Evolutionary conservation across 1,140 invertebrate species (phyloP).

Genomic region (Sycobia sp.): DNA sequence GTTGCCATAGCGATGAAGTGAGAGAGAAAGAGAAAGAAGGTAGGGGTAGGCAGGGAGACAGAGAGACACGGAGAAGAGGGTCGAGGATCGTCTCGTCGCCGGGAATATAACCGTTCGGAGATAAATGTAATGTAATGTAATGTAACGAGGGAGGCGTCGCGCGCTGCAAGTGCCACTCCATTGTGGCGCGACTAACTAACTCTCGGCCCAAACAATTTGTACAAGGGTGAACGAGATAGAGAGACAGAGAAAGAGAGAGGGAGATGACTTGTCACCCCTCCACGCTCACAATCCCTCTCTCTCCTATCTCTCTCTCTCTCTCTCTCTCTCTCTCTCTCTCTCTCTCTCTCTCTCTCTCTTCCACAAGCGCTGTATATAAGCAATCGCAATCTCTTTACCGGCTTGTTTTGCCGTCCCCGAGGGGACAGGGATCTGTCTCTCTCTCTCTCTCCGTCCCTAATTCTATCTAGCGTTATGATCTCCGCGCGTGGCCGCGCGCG

Average conservation of each 20-base stretch:
- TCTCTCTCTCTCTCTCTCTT: too few relatives aligned
- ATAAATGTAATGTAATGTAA: slow-evolving; percentile 58
- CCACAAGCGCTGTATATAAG: neutral
- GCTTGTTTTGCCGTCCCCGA: slow-evolving; percentile 33
- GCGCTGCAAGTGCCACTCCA: slow-evolving; percentile 55
- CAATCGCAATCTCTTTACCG: slow-evolving; percentile 48
- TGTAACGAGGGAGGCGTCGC: slow-evolving; percentile 53
- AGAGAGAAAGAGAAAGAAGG: too few relatives aligned
- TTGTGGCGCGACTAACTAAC: slow-evolving; percentile 58
- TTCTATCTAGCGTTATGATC: neutral
- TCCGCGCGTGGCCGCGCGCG: neutral
- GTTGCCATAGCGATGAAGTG: slow-evolving; percentile 56
- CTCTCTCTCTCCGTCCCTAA: neutral
- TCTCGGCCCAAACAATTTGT: slow-evolving; percentile 61
- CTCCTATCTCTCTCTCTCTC: too few relatives aligned
- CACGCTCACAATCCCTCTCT: slow-evolving; percentile 22
- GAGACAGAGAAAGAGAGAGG: too few relatives aligned
- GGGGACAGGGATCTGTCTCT: neutral
- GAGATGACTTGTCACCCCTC: too few relatives aligned
- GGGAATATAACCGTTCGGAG: slow-evolving; percentile 50
- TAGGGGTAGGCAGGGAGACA: too few relatives aligned
- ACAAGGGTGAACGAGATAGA: slow-evolving; percentile 36
- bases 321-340: too few relatives aligned
- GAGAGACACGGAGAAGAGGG: slow-evolving; percentile 40
- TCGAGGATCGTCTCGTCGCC: slow-evolving; percentile 29